These are phyloP conservation scores for Apistogramma diplotaenia DNA, from an alignment of 2,113 vertebrate species.

Conservation along the genomic window DNA sequence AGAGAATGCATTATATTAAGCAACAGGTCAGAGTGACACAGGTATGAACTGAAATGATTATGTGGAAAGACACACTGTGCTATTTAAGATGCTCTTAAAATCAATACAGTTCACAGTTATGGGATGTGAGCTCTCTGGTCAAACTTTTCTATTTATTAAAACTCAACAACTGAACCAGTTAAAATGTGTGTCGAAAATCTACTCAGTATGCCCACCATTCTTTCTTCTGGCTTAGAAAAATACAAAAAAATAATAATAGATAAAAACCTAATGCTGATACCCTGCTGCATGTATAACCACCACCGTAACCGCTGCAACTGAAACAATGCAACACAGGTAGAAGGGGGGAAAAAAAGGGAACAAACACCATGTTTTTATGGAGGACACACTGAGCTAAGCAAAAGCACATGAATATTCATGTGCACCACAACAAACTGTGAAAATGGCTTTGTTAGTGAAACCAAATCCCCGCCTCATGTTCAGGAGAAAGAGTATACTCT, in stretches of 20 bases:
- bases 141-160: not conserved
- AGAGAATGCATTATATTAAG: not conserved
- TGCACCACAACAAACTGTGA: constrained; percentile 63
- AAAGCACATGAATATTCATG: constrained; percentile 67
- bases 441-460: constrained; percentile 71
- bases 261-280: not conserved
- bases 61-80: not conserved
- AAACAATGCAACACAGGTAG: constrained; percentile 8
- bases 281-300: not conserved
- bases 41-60: not conserved
- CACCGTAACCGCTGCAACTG: not conserved
- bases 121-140: not conserved
- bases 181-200: not conserved
- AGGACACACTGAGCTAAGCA: constrained; percentile 38
- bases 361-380: constrained; percentile 11
- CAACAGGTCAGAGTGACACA: not conserved
- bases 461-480: constrained; percentile 61
- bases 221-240: not conserved
- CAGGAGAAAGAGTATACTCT: constrained; percentile 38
- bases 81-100: not conserved
- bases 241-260: not conserved
- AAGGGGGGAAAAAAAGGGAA: not conserved
- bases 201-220: not conserved
- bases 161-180: not conserved
- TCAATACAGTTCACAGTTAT: not conserved